Evolutionary conservation across 2,797 vertebrate species (phyloP).

Genomic region (Parauchenoglanis punctatus): DNA sequence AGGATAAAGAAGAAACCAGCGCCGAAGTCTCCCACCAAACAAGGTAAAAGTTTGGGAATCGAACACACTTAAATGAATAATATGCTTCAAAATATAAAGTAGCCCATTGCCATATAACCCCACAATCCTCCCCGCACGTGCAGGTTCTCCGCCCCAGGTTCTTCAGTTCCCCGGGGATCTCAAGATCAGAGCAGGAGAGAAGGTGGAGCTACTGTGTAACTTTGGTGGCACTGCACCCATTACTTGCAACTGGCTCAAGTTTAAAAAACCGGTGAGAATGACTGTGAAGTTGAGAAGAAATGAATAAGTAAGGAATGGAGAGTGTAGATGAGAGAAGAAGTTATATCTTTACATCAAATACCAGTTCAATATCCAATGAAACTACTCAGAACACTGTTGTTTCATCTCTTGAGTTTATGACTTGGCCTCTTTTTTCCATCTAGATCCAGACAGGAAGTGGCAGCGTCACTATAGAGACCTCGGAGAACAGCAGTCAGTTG

Average conservation of each 20-base stretch:
- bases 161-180: conserved; percentile 92
- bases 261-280: conserved; percentile 88
- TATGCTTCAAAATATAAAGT: neutral
- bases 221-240: conserved; percentile 88
- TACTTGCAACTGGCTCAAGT: conserved; percentile 94
- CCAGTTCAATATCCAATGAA: neutral
- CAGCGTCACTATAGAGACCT: conserved; percentile 83
- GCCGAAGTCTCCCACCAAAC: conserved; percentile 88
- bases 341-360: neutral
- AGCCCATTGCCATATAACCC: neutral
- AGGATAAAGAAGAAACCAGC: conserved; percentile 92
- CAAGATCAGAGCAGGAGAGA: conserved; percentile 90
- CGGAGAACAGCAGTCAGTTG: conserved; percentile 84
- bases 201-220: conserved; percentile 88
- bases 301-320: neutral
- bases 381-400: neutral
- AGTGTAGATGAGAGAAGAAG: neutral
- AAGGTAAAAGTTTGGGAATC: conserved; percentile 76
- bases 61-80: neutral
- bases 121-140: neutral
- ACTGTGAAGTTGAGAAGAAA: neutral
- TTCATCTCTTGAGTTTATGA: neutral
- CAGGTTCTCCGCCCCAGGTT: conserved; percentile 90
- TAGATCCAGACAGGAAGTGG: conserved; percentile 85
- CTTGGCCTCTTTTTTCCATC: neutral